Base-by-base conservation (phyloP, 1,140 invertebrate genomes). In the Archegozetes longisetosus region DNA sequence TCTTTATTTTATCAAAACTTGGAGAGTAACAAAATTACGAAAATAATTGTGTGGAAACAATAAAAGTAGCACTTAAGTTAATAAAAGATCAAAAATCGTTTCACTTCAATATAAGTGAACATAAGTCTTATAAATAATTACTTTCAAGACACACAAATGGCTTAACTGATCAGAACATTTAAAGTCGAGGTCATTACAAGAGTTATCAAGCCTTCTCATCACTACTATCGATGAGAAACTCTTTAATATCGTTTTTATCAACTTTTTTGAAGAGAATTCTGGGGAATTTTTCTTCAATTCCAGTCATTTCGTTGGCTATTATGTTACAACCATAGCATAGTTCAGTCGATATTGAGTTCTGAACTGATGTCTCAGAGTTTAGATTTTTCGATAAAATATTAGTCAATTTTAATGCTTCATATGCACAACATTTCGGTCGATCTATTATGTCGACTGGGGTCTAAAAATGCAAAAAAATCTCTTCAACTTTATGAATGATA, bases 401-500 rank as follows among this genome's bases (percentile, higher is more conserved):
- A n/a, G 64, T 63, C 4, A 65, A 24, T 46, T 52, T 49, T 17
- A 65, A 32, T n/a, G 64, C 61, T 28, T 65, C 58, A 22, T 51
- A 22, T 9, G 64, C 61, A 20, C 61, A 63, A 53, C 59, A 65
- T 26, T 53, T 13, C 22, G 55, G 48, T n/a, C 25, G 27, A n/a
- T 47, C 2, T 24, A 56, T 29, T 46, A 29, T 53, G n/a, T 63
- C 62, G n/a, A 60, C 50, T 25, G 28, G 22, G 13, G 58, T 56
- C 60, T 62, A 14, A 47, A 49, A 49, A 14, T 49, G 24, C 27
- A 55, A 2, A 25, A 24, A 51, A 13, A 24, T 20, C 26, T 22
- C 32, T 22, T 55, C 55, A 28, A 60, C 6, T 28, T 60, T 60
- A 55, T 2, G 12, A 24, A 24, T 14, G 28, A 24, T 24, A n/a